Evolutionary conservation across 1,140 invertebrate genomes (phyloP).

Genomic region (Amyelois transitella): DNA sequence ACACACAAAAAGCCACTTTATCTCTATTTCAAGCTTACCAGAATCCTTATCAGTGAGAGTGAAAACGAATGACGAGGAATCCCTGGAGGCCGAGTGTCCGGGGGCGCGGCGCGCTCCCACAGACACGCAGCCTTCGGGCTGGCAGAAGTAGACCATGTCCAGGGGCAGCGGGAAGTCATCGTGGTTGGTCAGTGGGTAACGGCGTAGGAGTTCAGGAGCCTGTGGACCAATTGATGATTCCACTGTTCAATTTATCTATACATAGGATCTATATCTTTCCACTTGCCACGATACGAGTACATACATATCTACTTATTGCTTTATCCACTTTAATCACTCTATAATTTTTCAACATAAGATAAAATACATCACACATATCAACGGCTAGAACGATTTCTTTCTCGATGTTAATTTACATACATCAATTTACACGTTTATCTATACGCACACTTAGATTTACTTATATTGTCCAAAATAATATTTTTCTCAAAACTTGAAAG

Average conservation of each 20-base stretch:
- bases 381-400: no score
- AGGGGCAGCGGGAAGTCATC: slow-evolving; percentile 97
- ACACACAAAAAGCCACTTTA: background rate
- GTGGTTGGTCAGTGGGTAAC: slow-evolving; percentile 98
- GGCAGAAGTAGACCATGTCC: slow-evolving; percentile 99
- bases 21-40: slow-evolving; percentile 77
- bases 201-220: slow-evolving; percentile 91
- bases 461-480: no score
- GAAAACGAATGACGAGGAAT: slow-evolving; percentile 98
- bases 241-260: background rate
- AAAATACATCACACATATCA: no score
- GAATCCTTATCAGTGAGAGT: slow-evolving; percentile 99
- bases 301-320: no score
- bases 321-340: no score
- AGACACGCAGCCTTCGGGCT: slow-evolving; percentile 97
- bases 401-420: no score
- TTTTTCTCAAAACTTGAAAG: no score
- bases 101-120: slow-evolving; percentile 90
- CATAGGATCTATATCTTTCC: no score
- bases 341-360: no score
- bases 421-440: no score
- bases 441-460: no score
- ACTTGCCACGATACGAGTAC: no score
- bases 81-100: slow-evolving; percentile 73
- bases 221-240: slow-evolving; percentile 42